These are phyloP conservation scores for Decapterus maruadsi DNA, from an alignment of 2,797 vertebrate species.

Conservation along the genomic window DNA sequence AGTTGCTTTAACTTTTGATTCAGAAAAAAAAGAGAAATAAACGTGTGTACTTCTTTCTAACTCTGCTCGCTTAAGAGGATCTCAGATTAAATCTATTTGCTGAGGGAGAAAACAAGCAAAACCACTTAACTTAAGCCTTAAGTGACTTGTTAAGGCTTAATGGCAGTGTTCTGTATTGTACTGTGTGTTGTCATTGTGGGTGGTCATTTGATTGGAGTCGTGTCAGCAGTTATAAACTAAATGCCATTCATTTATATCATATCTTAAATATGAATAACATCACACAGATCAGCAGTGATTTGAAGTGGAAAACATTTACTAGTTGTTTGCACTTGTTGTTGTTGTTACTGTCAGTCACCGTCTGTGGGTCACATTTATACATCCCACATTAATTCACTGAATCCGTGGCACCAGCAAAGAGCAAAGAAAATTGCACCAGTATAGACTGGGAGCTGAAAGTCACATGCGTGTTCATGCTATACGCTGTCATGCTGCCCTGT, in stretches of 20 bases:
- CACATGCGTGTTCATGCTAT: slow-evolving; percentile 52
- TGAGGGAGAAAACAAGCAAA: not conserved
- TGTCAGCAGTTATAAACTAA: not conserved
- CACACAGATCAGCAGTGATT: not conserved
- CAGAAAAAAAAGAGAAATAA: not conserved
- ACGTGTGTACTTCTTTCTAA: not conserved
- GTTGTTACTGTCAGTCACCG: not conserved
- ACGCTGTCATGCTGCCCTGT: slow-evolving; percentile 66
- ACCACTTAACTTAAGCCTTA: not conserved
- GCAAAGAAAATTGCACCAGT: slow-evolving; percentile 4
- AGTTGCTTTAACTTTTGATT: no score
- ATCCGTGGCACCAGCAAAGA: slow-evolving; percentile 3
- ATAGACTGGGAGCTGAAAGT: slow-evolving; percentile 17
- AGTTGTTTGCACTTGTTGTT: not conserved
- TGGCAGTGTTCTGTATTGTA: not conserved
- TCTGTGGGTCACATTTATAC: not conserved
- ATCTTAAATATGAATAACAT: not conserved
- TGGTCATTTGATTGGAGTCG: not conserved
- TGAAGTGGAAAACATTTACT: not conserved
- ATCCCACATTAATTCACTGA: not conserved
- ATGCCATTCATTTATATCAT: not conserved
- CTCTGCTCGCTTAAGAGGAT: not conserved
- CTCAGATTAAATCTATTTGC: not conserved
- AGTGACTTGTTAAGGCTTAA: not conserved
- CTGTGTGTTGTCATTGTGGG: not conserved